A percentile compares a stretch with the other conserved stretches of the same genome.
Conservation (phyloP, 2,888 invertebrate species). For the Parelbella ahira region DNA sequence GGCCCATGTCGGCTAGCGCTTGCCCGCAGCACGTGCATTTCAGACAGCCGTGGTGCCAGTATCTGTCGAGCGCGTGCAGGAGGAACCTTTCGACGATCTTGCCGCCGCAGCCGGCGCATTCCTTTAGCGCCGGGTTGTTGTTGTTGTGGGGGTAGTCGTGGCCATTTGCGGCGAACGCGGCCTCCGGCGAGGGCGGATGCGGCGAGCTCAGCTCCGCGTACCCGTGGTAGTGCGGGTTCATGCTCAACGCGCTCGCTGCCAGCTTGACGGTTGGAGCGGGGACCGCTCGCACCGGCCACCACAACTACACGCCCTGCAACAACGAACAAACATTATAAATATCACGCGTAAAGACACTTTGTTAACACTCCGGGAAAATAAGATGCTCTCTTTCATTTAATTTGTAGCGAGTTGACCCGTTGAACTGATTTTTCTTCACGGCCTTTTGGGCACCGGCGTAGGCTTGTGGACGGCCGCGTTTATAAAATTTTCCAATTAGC, state of each 20-base stretch:
- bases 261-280: constrained; percentile 87
- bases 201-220: constrained; percentile 90
- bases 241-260: constrained; percentile 92
- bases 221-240: constrained; percentile 95
- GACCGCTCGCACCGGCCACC: constrained; percentile 72
- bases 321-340: constrained; percentile 30
- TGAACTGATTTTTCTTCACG: constrained; percentile 48
- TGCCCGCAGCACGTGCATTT: constrained; percentile 96
- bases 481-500: constrained; percentile 81
- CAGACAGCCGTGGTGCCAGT: constrained; percentile 97
- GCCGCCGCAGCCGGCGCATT: constrained; percentile 95
- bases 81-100: constrained; percentile 95
- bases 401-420: constrained; percentile 41
- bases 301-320: constrained; percentile 76
- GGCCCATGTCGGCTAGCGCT: constrained; percentile 93
- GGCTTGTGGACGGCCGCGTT: constrained; percentile 73
- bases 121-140: constrained; percentile 83
- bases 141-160: constrained; percentile 81
- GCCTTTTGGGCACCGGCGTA: constrained; percentile 47
- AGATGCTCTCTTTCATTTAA: neutral
- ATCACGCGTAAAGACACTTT: too few species aligned
- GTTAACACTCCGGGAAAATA: too few species aligned
- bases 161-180: constrained; percentile 82
- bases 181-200: constrained; percentile 88
- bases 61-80: constrained; percentile 94